Conservation (phyloP, 2,113 vertebrate genomes). For the Vicugna pacos region DNA sequence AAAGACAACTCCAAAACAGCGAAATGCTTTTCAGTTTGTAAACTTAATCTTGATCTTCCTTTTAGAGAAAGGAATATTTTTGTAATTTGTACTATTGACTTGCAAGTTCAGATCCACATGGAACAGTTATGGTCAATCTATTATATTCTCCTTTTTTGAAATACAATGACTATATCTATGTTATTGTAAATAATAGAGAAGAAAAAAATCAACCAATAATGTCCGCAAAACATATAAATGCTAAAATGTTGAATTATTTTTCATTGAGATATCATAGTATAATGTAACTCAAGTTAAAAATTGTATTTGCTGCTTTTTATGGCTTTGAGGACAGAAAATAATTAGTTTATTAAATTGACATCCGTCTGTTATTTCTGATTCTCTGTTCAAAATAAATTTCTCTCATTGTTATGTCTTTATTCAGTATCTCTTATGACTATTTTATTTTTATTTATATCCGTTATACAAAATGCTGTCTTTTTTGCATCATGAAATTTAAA, state of each 20-base stretch:
- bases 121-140: not conserved
- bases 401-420: not conserved
- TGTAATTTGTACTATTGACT: not conserved
- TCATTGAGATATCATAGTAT: not conserved
- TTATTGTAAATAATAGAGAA: not conserved
- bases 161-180: not conserved
- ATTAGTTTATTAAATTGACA: not conserved
- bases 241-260: not conserved
- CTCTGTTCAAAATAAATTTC: not conserved
- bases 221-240: not conserved
- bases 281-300: not conserved
- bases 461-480: not conserved
- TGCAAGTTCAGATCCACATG: not conserved
- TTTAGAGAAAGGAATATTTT: not conserved
- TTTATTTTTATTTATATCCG: not conserved
- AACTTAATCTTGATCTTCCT: not conserved
- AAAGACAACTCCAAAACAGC: slow-evolving; percentile 15
- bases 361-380: not conserved
- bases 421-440: not conserved
- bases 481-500: not conserved
- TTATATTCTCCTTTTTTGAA: not conserved
- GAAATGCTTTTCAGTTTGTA: not conserved
- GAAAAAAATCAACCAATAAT: not conserved
- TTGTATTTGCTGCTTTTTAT: not conserved
- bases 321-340: not conserved